Evolutionary conservation across 2,113 vertebrate species (phyloP).

Genomic region (Microcebus jonahi): DNA sequence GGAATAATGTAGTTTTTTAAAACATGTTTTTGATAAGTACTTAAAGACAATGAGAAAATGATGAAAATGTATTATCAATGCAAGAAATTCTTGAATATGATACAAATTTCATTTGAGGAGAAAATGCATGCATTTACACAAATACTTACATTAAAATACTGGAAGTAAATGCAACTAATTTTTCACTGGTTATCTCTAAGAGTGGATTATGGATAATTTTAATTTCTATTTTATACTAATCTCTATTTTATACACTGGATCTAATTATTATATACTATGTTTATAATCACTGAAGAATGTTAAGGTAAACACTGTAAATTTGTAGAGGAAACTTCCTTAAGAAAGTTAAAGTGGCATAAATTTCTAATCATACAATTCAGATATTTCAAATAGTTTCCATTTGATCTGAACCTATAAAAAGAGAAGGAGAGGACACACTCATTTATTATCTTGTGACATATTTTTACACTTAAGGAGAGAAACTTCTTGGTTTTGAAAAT

Average conservation of each 20-base stretch:
- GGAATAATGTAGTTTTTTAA: not conserved
- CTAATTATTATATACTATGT: not conserved
- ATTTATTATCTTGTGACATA: not conserved
- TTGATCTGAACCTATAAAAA: not conserved
- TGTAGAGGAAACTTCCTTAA: not conserved
- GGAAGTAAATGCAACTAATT: not conserved
- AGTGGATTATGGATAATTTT: not conserved
- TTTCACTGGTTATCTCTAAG: not conserved
- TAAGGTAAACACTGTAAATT: not conserved
- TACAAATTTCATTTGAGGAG: not conserved
- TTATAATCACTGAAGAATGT: not conserved
- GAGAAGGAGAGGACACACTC: not conserved
- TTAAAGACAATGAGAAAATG: not conserved
- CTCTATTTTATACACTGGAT: not conserved
- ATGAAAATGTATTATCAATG: not conserved
- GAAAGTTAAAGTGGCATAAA: not conserved
- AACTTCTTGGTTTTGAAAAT: not conserved
- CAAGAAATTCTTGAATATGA: not conserved
- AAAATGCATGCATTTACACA: not conserved
- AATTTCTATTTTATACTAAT: not conserved
- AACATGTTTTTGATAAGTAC: not conserved
- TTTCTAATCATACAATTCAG: not conserved
- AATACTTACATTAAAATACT: not conserved
- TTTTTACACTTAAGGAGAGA: not conserved
- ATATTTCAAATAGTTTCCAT: not conserved